phyloP scores from a whole-genome alignment of 2,113 vertebrate genomes.

The Apaloderma vittatum region DNA sequence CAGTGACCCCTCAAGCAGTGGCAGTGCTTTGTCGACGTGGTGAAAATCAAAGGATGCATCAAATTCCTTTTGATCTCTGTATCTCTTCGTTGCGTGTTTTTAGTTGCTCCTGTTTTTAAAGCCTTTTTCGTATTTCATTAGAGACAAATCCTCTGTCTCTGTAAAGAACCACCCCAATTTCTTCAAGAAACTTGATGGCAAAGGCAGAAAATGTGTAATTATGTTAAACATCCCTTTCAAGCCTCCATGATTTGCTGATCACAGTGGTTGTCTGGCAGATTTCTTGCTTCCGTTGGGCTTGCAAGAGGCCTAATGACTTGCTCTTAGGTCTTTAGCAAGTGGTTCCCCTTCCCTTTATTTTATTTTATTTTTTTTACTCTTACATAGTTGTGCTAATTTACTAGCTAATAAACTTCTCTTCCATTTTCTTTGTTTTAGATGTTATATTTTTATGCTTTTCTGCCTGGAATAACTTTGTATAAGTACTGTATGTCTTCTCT shows the following conservation, averaged over 20 bases:
- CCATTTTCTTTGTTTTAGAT: not conserved
- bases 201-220: not conserved
- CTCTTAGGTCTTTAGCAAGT: not conserved
- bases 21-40: not conserved
- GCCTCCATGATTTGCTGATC: not conserved
- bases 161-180: not conserved
- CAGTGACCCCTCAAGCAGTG: not conserved
- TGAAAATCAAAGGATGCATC: not conserved
- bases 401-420: not conserved
- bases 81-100: not conserved
- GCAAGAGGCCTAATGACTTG: not conserved
- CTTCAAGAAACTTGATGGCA: not conserved
- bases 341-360: not conserved
- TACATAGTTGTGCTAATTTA: not conserved
- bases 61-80: not conserved
- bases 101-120: not conserved
- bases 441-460: not conserved
- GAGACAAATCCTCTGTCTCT: not conserved
- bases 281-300: not conserved
- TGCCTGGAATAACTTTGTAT: not conserved
- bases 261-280: not conserved
- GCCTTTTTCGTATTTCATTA: fast-evolving
- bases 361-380: not conserved
- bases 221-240: not conserved
- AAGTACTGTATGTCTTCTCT: not conserved